Base-by-base conservation (phyloP, 2,888 invertebrate genomes). In the Hemaris fuciformis region DNA sequence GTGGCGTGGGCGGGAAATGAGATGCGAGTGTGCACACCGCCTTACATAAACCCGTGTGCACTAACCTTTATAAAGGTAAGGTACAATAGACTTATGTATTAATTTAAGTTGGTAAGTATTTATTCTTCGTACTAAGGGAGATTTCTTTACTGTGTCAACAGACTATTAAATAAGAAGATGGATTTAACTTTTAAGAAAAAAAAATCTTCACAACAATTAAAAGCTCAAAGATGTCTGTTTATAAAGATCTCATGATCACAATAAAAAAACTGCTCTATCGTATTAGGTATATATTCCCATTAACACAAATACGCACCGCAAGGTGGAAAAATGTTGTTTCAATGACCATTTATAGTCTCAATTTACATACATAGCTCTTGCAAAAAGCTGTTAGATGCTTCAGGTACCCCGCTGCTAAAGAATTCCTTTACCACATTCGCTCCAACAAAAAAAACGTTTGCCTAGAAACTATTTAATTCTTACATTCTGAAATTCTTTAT, bases 1-100 rank as follows among this genome's bases (percentile, higher is more conserved):
- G 75, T 75, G 74, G 74, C 67, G 78, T 72, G 74, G 69, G 74
- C 71, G 77, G 80, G 83, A 83, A 79, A 83, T 79, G 74, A 76
- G 78, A 79, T 71, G 76, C 79, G 69, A 74, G 75, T 79, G 75
- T 80, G 73, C 68, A 71, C 72, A 67, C 65, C 68, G 73, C 73
- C 77, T 77, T 76, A 75, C 67, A 72, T 60, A 59, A 45, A 31
- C n/a, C 15, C 15, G 58, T 23, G 23, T 42, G 5, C 15, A 58
- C 23, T 58, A n/a, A 2, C 22, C 42, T 58, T 58, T 58, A 38
- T 34, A 22, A 42, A 8, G 58, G 2, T 38, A 42, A 15, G 58
- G 2, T 45, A 42, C 6, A 31, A 10, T 38, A n/a, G n/a, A n/a
- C n/a, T n/a, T 13, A 2, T 43, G 8, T 43, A 7, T 8, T n/a